Evolutionary conservation across 2,888 invertebrate genomes (phyloP).

Genomic region (Cosmorhoe ocellata): DNA sequence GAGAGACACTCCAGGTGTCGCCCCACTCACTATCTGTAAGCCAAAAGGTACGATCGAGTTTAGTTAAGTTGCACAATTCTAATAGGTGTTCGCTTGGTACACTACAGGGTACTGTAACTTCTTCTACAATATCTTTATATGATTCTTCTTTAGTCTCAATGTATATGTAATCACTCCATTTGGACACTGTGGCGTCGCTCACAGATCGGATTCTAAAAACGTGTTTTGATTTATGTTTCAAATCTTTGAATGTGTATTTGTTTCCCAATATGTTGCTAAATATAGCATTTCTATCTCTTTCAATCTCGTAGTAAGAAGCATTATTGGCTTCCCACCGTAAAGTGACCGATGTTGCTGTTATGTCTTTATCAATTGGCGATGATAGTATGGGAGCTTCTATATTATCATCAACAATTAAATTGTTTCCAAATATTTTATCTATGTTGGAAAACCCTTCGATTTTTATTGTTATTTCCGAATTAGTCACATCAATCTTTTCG

Average conservation of each 20-base stretch:
- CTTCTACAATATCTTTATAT: constrained; percentile 44
- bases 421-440: constrained; percentile 43
- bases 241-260: constrained; percentile 50
- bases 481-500: constrained; percentile 52
- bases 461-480: constrained; percentile 58
- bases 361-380: constrained; percentile 36
- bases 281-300: constrained; percentile 53
- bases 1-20: constrained; percentile 15
- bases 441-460: constrained; percentile 49
- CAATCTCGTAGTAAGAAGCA: constrained; percentile 61
- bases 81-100: constrained; percentile 47
- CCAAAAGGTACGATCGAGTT: constrained; percentile 43
- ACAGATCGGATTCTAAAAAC: constrained; percentile 59
- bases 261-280: constrained; percentile 53
- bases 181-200: constrained; percentile 48
- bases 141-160: constrained; percentile 52
- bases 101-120: constrained; percentile 48
- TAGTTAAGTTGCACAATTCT: constrained; percentile 46
- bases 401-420: constrained; percentile 30
- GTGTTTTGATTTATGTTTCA: constrained; percentile 50
- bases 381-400: constrained; percentile 45
- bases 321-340: constrained; percentile 52
- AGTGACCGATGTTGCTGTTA: constrained; percentile 46
- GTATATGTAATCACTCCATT: constrained; percentile 59
- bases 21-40: constrained; percentile 48